Evolutionary conservation across 2,113 vertebrate species (phyloP).

Genomic region (Nymphicus hollandicus): DNA sequence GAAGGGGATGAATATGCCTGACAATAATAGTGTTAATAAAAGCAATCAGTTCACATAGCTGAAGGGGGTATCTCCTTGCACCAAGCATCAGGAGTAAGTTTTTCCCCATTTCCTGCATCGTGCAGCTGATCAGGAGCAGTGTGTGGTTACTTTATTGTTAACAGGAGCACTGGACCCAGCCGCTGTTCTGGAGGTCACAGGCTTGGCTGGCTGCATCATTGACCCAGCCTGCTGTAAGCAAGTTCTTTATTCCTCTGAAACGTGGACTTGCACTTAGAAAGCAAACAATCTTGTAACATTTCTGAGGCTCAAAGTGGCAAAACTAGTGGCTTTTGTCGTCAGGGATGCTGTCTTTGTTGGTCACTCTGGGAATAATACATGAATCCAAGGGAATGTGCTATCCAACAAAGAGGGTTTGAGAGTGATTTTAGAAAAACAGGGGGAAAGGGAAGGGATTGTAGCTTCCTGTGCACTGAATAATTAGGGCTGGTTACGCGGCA

Average conservation of each 20-base stretch:
- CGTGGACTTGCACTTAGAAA: not conserved
- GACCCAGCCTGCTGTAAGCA: conserved; percentile 3
- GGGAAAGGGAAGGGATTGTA: not conserved
- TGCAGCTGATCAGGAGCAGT: not conserved
- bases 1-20: not conserved
- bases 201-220: conserved; percentile 5
- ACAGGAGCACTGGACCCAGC: not conserved
- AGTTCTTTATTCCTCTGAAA: conserved; percentile 26
- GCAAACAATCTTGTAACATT: conserved; percentile 15
- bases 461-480: not conserved
- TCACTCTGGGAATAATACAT: not conserved
- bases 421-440: not conserved
- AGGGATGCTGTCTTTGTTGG: not conserved
- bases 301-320: not conserved
- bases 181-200: not conserved
- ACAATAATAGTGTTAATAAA: not conserved
- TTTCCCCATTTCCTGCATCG: not conserved
- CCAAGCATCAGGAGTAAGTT: not conserved
- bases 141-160: not conserved
- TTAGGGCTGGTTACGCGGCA: not conserved
- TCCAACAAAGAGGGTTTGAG: not conserved
- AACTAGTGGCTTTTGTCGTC: conserved; percentile 37
- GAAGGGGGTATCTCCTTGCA: not conserved
- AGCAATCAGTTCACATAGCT: rapidly evolving
- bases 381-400: not conserved